Base-by-base conservation (phyloP, 1,140 invertebrate genomes). In the Linepithema humile region DNA sequence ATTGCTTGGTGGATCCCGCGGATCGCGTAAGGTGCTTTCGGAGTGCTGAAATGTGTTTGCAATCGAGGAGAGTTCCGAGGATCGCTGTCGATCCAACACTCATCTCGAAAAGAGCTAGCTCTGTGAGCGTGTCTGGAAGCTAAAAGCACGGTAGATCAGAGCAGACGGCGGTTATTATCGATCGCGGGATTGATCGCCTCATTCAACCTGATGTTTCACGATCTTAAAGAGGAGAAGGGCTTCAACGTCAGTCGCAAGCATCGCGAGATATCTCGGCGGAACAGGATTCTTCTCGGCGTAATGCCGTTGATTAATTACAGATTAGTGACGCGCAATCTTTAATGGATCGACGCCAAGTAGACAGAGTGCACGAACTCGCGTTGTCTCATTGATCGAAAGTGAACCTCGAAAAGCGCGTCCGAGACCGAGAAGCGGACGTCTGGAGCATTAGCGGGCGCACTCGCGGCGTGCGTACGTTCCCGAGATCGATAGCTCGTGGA, bases 401-500 rank as follows among this genome's bases (percentile, higher is more conserved):
- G 60, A 38, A 53, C n/a, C 62, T 67, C 45, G 57, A 40, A 40
- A 26, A 35, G 60, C 45, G 74, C 75, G 75, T 53, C 62, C 74
- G 60, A 65, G 74, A 65, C 45, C 32, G 74, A 78, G 60, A 67
- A 77, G 45, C 74, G 74, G 32, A 75, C 57, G 57, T 26, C 73
- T 73, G 70, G 70, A 45, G 57, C 57, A 75, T 62, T 62, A 40
- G 57, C 73, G 57, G 73, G 75, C 75, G 62, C 75, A 62, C 48
- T 78, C 55, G 59, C 75, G 75, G 62, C 75, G 75, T 78, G 75
- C 75, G 75, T 80, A 64, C 75, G 64, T 80, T 23, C 62, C 35
- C 75, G 62, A 78, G 75, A 78, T 78, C 75, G 75, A 78, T 78
- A 78, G 75, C 75, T 32, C 62, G 64, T 4, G 64, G 75, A 53